Conservation (phyloP, 2,113 vertebrate species). For the Plotosus lineatus region DNA sequence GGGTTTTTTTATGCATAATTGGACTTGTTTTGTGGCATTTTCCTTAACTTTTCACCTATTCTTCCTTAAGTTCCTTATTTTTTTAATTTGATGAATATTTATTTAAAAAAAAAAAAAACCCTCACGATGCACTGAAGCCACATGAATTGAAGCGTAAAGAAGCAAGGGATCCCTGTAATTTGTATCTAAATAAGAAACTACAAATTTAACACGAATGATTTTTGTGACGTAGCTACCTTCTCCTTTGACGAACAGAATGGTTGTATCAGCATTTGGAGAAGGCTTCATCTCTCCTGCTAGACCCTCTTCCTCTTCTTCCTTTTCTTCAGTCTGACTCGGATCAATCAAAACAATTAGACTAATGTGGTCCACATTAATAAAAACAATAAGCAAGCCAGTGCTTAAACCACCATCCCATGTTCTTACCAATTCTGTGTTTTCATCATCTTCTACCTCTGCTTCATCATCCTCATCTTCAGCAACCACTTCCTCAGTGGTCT, state of each 20-base stretch:
- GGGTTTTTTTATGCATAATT: too few species aligned
- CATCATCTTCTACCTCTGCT: constrained; percentile 96
- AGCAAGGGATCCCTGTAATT: too few species aligned
- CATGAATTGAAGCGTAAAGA: too few species aligned
- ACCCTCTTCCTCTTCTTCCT: constrained; percentile 84
- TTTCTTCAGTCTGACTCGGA: constrained; percentile 84
- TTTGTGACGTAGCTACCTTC: constrained; percentile 76
- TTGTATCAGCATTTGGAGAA: constrained; percentile 93
- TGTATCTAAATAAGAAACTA: neutral
- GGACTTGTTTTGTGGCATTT: too few species aligned
- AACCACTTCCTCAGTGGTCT: constrained; percentile 83
- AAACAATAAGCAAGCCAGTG: constrained; percentile 30
- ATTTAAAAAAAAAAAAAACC: too few species aligned
- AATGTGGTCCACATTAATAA: neutral
- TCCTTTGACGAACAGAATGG: constrained; percentile 95
- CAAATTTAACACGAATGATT: neutral
- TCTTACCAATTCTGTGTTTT: constrained; percentile 88
- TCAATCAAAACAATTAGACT: constrained; percentile 39
- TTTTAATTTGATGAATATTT: too few species aligned
- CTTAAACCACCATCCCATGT: neutral
- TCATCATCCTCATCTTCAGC: constrained; percentile 97
- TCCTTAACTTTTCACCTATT: too few species aligned
- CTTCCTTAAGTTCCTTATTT: too few species aligned
- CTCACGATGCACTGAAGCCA: too few species aligned
- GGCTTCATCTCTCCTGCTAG: constrained; percentile 90